Conservation (phyloP, 1,140 invertebrate species). For the Apis mellifera region DNA sequence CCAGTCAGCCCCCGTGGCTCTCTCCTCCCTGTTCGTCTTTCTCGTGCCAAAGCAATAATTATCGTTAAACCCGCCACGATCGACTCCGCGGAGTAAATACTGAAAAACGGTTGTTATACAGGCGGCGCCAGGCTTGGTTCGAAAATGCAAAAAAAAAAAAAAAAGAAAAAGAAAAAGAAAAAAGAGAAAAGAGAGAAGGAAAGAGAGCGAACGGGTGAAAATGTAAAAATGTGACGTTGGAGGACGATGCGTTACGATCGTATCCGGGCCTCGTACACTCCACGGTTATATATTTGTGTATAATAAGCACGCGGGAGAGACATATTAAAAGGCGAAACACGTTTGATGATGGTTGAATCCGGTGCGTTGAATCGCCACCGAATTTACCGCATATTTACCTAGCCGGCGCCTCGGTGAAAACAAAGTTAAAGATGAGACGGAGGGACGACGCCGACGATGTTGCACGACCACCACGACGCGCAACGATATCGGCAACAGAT, state of each 20-base stretch:
- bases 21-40: background rate
- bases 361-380: conserved; percentile 43
- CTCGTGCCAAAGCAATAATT: conserved; percentile 34
- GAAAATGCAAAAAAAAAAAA: background rate
- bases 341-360: conserved; percentile 51
- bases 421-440: conserved; percentile 22
- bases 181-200: background rate
- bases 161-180: no score
- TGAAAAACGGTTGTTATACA: background rate
- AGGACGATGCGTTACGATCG: background rate
- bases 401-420: conserved; percentile 46
- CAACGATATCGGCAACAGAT: conserved; percentile 32
- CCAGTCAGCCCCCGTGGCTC: background rate
- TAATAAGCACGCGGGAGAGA: conserved; percentile 5
- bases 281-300: background rate
- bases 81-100: background rate
- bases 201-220: background rate
- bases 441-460: conserved; percentile 31
- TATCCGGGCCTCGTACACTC: background rate
- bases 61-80: conserved; percentile 22
- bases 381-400: conserved; percentile 67
- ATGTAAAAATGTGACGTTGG: conserved; percentile 3
- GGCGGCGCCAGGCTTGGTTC: conserved; percentile 20
- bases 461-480: background rate
- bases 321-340: conserved; percentile 42